phyloP scores from a whole-genome alignment of 2,113 vertebrate species.

The Nerophis ophidion region DNA sequence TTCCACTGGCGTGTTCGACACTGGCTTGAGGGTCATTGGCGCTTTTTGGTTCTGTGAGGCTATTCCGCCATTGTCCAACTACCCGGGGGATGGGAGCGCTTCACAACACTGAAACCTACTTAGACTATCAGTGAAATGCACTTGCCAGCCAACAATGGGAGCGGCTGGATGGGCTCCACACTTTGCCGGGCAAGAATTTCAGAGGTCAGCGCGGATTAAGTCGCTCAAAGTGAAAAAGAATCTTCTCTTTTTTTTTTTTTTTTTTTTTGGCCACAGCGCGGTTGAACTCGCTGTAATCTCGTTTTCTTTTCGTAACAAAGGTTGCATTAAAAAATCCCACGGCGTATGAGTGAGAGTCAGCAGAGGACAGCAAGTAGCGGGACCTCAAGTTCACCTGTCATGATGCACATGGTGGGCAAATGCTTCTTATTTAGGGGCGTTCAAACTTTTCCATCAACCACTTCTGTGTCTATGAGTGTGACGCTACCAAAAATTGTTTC shows the following conservation, averaged over 20 bases:
- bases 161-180: conserved; percentile 31
- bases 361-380: conserved; percentile 5
- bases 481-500: too few species aligned
- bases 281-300: conserved; percentile 13
- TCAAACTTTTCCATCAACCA: too few species aligned
- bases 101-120: conserved; percentile 13
- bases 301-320: conserved; percentile 17
- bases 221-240: conserved; percentile 35
- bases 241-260: conserved; percentile 33
- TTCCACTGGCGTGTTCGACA: not conserved
- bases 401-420: not conserved
- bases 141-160: conserved; percentile 35
- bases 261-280: conserved; percentile 28
- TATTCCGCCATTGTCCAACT: conserved; percentile 15
- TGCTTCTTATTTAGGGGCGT: conserved; percentile 5
- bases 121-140: conserved; percentile 36
- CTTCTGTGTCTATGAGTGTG: too few species aligned
- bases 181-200: conserved; percentile 23
- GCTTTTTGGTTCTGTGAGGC: not conserved
- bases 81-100: conserved; percentile 30
- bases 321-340: conserved; percentile 11
- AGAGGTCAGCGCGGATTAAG: conserved; percentile 48
- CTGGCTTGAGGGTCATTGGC: not conserved
- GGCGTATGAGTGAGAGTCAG: conserved; percentile 7
- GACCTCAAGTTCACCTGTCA: conserved; percentile 16